These are phyloP conservation scores for Palaemon carinicauda DNA, from an alignment of 1,140 invertebrate species.

Conservation along the genomic window DNA sequence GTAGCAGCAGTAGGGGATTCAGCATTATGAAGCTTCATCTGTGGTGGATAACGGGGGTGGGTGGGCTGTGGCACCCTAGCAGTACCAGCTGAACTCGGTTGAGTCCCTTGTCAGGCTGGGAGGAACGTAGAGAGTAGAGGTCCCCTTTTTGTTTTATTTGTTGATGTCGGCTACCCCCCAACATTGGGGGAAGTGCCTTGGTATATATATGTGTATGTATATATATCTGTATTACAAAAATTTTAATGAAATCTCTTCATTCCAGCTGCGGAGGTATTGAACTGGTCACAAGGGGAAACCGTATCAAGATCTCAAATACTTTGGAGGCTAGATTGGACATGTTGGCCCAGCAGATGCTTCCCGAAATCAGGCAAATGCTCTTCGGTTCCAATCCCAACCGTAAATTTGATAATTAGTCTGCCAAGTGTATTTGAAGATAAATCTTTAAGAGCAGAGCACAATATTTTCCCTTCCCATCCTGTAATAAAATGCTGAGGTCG, in stretches of 20 bases:
- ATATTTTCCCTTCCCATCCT: background rate
- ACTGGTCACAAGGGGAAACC: slow-evolving; percentile 80
- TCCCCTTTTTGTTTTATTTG: too few species aligned
- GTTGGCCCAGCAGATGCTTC: slow-evolving; percentile 91
- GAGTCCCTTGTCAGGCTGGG: too few species aligned
- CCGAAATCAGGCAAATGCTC: slow-evolving; percentile 89
- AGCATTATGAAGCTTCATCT: too few species aligned
- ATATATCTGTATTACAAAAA: too few species aligned
- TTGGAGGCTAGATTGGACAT: slow-evolving; percentile 93
- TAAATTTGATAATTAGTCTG: slow-evolving; percentile 92
- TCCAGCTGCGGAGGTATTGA: slow-evolving; percentile 89
- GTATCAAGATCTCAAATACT: slow-evolving; percentile 92
- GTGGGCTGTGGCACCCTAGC: too few species aligned
- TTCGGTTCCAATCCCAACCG: slow-evolving; percentile 96
- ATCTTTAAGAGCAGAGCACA: background rate
- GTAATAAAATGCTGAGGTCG: background rate
- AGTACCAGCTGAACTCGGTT: too few species aligned
- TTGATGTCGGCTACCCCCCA: too few species aligned
- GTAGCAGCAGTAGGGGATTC: too few species aligned
- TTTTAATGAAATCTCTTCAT: slow-evolving; percentile 51
- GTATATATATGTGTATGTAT: too few species aligned
- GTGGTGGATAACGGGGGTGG: too few species aligned
- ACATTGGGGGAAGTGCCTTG: too few species aligned
- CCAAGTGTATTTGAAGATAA: background rate
- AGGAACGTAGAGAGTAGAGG: too few species aligned